Base-by-base conservation (phyloP, 2,888 invertebrate genomes). In the Brachypterus glaber region DNA sequence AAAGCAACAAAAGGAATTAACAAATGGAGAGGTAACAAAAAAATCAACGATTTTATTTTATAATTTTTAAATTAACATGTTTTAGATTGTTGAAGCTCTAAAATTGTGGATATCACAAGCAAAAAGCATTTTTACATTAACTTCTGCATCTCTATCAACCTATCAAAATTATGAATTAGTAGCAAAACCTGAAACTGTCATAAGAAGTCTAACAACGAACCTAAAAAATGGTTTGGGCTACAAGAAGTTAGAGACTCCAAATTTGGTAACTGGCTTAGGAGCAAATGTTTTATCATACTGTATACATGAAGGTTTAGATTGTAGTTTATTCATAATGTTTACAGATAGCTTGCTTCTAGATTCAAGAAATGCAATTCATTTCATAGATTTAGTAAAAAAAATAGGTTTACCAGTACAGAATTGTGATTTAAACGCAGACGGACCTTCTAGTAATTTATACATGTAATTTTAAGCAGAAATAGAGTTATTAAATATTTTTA, bases 271-370 rank as follows among this genome's bases (percentile, higher is more conserved):
- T 8, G 63, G 63, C 12, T 46, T 66, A 32, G 53, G 58, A 15
- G 62, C 64, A 16, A 52, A 51, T 42, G 48, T 63, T 32, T 46
- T 64, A 24, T 53, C 62, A 3, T 64, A 58, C 39, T 59, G 58
- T 40, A 45, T 56, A 34, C 55, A 57, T 41, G 45, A 37, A 21
- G 43, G 46, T 5, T 30, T 52, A 18, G 43, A 51, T 30, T 59
- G 62, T 40, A 49, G 48, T 15, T 47, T 62, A 30, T 64, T 59
- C 46, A 41, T 62, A 11, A 48, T 54, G 3, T 64, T 58, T 44
- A 48, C 58, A 31, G 61, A 63, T 35, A 47, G 53, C 30, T 47
- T 55, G 17, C 58, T 59, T 4, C 41, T 62, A 35, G 63, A 64
- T 52, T 63, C 63, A 7, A 33, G 55, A 24, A 64, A 59, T 46